A percentile compares a stretch with the other conserved stretches of the same genome.
phyloP scores from a whole-genome alignment of 2,888 invertebrate genomes.

The Acanthosepion esculentum region DNA sequence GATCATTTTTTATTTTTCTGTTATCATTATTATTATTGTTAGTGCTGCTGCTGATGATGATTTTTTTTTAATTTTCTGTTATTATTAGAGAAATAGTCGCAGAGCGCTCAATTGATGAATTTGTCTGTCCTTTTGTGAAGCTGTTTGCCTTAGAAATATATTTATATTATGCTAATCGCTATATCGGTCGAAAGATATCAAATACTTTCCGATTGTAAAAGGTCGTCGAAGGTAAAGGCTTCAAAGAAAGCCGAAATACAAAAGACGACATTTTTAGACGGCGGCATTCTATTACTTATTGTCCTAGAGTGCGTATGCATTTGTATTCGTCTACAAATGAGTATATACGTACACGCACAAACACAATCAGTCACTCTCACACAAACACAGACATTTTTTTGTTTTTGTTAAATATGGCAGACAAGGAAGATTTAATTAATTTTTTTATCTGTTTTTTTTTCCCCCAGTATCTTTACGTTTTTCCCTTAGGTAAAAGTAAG shows the following conservation, averaged over 20 bases:
- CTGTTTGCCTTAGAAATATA: neutral
- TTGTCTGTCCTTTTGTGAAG: neutral
- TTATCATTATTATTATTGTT: no score
- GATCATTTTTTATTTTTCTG: neutral
- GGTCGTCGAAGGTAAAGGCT: slow-evolving; percentile 13
- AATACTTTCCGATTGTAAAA: neutral
- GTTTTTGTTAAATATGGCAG: no score
- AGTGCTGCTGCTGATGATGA: neutral
- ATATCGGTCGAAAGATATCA: slow-evolving; percentile 1
- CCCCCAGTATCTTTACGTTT: no score
- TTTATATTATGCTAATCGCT: neutral
- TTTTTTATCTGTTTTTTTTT: no score
- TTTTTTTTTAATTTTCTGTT: neutral
- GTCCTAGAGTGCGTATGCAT: neutral
- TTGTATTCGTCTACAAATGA: neutral
- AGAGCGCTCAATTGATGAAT: neutral
- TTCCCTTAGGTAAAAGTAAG: no score
- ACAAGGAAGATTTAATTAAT: no score
- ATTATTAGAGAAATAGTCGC: neutral
- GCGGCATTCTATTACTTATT: neutral
- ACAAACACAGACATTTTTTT: no score
- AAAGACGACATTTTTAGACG: neutral
- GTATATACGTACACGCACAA: neutral
- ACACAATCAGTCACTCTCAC: neutral
- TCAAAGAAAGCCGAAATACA: neutral